Conservation (phyloP, 2,888 invertebrate genomes). For the Nipponacmea schrenckii region DNA sequence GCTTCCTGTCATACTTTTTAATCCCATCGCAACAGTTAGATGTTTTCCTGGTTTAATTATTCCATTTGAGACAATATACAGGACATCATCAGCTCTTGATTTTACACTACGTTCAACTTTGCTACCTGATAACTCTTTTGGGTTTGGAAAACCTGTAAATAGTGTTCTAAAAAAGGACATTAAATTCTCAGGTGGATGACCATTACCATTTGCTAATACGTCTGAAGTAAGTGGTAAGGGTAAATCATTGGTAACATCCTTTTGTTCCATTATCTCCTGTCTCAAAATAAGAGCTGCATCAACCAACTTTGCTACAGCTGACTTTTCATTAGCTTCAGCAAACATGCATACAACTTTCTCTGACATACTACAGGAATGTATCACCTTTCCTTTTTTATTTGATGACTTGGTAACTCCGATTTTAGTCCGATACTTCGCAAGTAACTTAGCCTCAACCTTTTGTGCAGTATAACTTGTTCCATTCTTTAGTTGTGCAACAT, state of each 20-base stretch:
- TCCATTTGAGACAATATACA: slow-evolving; percentile 7
- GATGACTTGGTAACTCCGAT: too few species aligned
- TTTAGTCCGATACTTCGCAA: too few species aligned
- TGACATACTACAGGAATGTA: background rate
- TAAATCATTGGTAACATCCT: too few species aligned
- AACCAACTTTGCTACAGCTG: background rate
- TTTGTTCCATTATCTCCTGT: background rate
- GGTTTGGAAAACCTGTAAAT: background rate
- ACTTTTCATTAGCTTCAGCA: background rate
- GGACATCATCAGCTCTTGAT: background rate
- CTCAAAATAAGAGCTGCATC: background rate
- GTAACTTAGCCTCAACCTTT: too few species aligned
- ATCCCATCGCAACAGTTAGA: slow-evolving; percentile 23
- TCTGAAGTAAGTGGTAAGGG: too few species aligned
- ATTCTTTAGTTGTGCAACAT: too few species aligned
- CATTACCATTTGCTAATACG: too few species aligned
- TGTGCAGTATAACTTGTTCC: too few species aligned
- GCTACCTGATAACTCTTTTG: background rate
- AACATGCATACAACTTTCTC: background rate
- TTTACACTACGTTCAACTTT: background rate
- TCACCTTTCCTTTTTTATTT: background rate
- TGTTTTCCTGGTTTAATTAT: slow-evolving; percentile 27
- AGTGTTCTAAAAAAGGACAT: background rate
- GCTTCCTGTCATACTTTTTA: slow-evolving; percentile 28
- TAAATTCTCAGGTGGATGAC: too few species aligned